Conservation (phyloP, 2,797 vertebrate genomes). For the Galagoides demidoff region DNA sequence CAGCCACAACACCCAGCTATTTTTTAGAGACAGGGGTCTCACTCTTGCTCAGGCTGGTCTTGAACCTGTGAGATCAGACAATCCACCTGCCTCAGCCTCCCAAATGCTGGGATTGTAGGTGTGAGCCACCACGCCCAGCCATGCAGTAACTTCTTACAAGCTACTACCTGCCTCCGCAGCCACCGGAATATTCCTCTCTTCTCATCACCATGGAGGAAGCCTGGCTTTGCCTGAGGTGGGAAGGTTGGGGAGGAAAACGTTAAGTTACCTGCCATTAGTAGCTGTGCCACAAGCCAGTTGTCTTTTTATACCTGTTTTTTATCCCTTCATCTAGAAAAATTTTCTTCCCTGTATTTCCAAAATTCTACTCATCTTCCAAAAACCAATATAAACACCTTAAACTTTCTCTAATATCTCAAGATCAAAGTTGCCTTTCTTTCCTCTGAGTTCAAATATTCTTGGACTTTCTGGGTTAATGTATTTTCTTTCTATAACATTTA, state of each 20-base stretch:
- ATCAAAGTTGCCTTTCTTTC: not conserved
- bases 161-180: not conserved
- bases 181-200: not conserved
- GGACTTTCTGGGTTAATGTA: not conserved
- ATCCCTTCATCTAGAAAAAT: not conserved
- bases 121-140: too few relatives aligned
- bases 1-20: too few relatives aligned
- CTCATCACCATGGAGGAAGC: rapidly evolving
- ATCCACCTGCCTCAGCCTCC: too few relatives aligned
- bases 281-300: not conserved
- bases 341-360: not conserved
- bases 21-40: too few relatives aligned
- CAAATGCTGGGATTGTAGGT: too few relatives aligned
- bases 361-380: not conserved
- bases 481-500: not conserved
- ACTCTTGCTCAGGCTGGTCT: too few relatives aligned
- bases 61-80: too few relatives aligned
- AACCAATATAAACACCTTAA: not conserved
- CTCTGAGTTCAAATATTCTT: slow-evolving; percentile 19
- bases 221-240: not conserved
- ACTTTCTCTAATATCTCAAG: not conserved
- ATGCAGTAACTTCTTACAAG: not conserved
- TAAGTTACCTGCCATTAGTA: not conserved
- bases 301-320: rapidly evolving
- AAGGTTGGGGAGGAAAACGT: not conserved